Conservation (phyloP, 2,888 invertebrate species). For the Mystacides longicornis region DNA sequence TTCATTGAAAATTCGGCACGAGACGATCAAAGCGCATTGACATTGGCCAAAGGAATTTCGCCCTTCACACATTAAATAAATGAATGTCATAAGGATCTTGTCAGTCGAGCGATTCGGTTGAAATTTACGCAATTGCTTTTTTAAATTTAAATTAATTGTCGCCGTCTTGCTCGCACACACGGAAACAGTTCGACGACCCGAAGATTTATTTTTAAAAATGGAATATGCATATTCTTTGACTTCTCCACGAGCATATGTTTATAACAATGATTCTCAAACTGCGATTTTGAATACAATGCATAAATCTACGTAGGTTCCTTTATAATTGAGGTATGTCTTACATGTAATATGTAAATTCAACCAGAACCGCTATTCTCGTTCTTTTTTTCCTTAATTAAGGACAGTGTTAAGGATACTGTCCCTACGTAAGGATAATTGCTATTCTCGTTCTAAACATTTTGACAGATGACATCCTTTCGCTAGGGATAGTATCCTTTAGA, state of each 20-base stretch:
- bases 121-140: not conserved
- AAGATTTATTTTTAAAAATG: conserved; percentile 2
- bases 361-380: too few species aligned
- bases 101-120: not conserved
- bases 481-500: too few species aligned
- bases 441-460: too few species aligned
- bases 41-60: not conserved
- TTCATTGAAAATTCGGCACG: not conserved
- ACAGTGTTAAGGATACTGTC: too few species aligned
- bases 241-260: not conserved
- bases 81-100: not conserved
- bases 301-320: too few species aligned
- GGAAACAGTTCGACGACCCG: not conserved
- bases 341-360: too few species aligned
- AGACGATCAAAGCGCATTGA: not conserved
- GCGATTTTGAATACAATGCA: too few species aligned
- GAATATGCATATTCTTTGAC: not conserved
- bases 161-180: not conserved
- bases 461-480: too few species aligned
- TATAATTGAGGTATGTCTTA: too few species aligned
- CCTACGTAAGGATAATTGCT: too few species aligned
- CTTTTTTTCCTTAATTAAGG: too few species aligned
- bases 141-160: not conserved
- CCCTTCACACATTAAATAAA: not conserved
- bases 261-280: not conserved